phyloP scores from a whole-genome alignment of 2,113 vertebrate genomes.

The Speoplatyrhinus poulsoni region DNA sequence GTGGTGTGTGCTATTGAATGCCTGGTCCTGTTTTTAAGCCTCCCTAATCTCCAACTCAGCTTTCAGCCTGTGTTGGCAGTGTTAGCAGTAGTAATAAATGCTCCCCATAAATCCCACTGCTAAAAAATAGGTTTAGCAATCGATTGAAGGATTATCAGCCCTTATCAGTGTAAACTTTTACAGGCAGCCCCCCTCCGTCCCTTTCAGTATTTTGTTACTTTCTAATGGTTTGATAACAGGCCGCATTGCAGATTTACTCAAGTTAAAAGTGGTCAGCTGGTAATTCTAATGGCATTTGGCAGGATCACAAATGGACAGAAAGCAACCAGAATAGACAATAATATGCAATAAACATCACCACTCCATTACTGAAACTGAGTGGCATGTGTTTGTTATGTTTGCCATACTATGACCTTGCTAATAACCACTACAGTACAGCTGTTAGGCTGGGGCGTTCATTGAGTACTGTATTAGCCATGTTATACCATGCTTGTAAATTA shows the following conservation, averaged over 20 bases:
- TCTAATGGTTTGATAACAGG: not conserved
- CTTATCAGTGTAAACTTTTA: constrained; percentile 10
- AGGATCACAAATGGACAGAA: no score
- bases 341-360: no score
- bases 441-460: no score
- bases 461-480: no score
- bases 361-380: no score
- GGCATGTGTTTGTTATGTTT: no score
- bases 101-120: constrained; percentile 31
- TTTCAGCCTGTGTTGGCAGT: constrained; percentile 25
- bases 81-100: constrained; percentile 40
- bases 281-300: not conserved
- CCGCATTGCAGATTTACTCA: not conserved
- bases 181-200: constrained; percentile 2
- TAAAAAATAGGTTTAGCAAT: constrained; percentile 20
- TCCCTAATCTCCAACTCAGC: constrained; percentile 50
- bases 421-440: no score
- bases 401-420: no score
- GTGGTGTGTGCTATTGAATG: constrained; percentile 51
- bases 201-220: constrained; percentile 9
- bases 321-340: no score
- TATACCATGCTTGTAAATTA: no score
- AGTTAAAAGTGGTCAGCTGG: not conserved
- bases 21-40: constrained; percentile 39
- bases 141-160: constrained; percentile 39